Percentiles rank a stretch among this genome's conserved stretches.
Conservation (phyloP, 2,113 vertebrate genomes). For the Orycteropus afer region DNA sequence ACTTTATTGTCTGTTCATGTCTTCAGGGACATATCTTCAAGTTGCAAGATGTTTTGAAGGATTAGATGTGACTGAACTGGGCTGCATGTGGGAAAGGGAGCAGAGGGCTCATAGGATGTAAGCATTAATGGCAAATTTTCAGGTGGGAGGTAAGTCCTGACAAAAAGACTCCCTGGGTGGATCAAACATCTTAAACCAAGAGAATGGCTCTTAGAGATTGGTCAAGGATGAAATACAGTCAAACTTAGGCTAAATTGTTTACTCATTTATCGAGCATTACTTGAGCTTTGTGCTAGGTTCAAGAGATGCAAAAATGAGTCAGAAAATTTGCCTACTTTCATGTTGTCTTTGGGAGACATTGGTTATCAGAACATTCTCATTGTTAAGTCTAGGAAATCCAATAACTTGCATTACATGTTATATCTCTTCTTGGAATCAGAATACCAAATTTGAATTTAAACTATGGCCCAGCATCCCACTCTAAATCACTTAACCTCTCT, state of each 20-base stretch:
- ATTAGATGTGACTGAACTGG: neutral
- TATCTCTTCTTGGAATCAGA: neutral
- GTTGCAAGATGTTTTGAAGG: neutral
- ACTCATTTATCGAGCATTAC: neutral
- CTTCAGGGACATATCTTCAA: neutral
- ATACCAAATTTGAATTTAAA: neutral
- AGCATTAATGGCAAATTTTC: neutral
- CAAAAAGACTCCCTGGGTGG: neutral
- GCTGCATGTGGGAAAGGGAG: too few relatives aligned
- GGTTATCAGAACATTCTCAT: neutral
- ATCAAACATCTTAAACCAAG: neutral
- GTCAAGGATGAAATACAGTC: neutral
- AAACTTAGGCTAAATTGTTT: neutral
- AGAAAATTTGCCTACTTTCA: neutral
- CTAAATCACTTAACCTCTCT: neutral
- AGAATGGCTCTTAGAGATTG: neutral
- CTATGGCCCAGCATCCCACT: neutral
- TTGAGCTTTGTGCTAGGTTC: neutral
- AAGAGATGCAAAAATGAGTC: neutral
- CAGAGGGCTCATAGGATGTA: neutral
- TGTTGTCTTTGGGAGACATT: neutral
- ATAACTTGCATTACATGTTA: rapidly evolving
- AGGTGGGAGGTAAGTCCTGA: neutral
- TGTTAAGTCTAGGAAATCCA: neutral
- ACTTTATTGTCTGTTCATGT: neutral